phyloP scores from a whole-genome alignment of 2,888 invertebrate species.

The Polyommatus icarus region DNA sequence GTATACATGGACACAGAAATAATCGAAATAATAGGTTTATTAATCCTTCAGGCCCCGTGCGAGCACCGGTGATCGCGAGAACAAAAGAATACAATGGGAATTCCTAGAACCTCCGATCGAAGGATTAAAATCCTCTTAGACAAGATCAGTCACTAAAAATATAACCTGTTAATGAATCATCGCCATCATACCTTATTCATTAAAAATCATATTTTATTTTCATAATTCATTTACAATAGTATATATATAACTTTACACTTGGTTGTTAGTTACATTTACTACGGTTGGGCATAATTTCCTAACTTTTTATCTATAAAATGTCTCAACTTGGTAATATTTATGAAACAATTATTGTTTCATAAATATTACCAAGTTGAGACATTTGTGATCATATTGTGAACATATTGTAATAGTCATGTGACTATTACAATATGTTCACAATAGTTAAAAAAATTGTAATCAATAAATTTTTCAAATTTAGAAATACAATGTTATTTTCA shows the following conservation, averaged over 20 bases:
- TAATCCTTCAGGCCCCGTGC: too few relatives aligned
- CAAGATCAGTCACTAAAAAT: not conserved
- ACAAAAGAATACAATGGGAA: too few relatives aligned
- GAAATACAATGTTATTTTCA: slow-evolving; percentile 32
- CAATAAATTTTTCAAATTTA: not conserved
- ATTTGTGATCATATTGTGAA: too few relatives aligned
- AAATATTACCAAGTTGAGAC: too few relatives aligned
- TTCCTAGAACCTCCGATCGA: too few relatives aligned
- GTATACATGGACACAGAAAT: not conserved
- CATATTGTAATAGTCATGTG: too few relatives aligned
- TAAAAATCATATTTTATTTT: not conserved
- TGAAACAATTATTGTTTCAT: not conserved
- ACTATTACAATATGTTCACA: too few relatives aligned
- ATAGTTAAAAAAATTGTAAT: not conserved
- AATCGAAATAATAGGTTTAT: too few relatives aligned
- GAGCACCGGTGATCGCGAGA: too few relatives aligned
- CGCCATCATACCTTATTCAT: not conserved
- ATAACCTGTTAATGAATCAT: not conserved
- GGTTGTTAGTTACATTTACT: too few relatives aligned
- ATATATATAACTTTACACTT: not conserved
- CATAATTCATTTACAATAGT: not conserved
- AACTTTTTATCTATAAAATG: not conserved
- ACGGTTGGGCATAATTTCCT: not conserved
- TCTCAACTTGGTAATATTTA: not conserved
- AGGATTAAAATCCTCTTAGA: too few relatives aligned